A percentile compares a stretch with the other conserved stretches of the same genome.
Evolutionary conservation across 64 coral and sea anemone species (phyloP).

Genomic region (Trachythela sp.): DNA sequence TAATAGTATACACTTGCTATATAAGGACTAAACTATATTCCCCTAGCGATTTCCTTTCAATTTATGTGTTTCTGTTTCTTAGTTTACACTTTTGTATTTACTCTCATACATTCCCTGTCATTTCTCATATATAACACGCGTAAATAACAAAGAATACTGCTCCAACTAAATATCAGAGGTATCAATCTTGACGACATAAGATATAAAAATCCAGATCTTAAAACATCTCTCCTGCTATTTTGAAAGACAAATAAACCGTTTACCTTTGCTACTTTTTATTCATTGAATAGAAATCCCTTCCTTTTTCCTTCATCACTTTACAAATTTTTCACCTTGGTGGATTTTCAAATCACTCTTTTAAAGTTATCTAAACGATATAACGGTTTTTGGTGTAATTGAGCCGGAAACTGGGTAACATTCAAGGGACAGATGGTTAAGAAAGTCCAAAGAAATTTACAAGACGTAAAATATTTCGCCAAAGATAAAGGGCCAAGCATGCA

Average conservation of each 20-base stretch:
- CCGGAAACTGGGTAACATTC: neutral
- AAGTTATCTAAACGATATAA: neutral
- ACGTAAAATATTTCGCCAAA: neutral
- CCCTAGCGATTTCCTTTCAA: neutral
- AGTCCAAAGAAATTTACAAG: neutral
- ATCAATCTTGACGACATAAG: neutral
- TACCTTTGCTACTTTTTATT: neutral
- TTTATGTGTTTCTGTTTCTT: neutral
- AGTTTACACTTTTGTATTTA: neutral
- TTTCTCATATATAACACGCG: neutral
- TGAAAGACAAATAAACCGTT: neutral
- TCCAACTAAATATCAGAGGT: neutral
- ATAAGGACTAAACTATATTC: neutral
- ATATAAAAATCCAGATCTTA: neutral
- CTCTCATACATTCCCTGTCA: neutral
- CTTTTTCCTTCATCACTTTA: neutral
- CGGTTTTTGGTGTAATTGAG: neutral
- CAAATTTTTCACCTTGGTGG: neutral
- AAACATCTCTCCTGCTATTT: neutral
- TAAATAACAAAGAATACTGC: neutral
- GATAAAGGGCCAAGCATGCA: neutral
- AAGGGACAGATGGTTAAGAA: neutral
- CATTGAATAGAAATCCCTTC: neutral
- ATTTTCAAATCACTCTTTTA: neutral
- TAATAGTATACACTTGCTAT: no score